Percentiles rank a stretch among this genome's conserved stretches.
These are phyloP conservation scores for Pagetopsis macropterus DNA, from an alignment of 2,797 vertebrate genomes.

Conservation along the genomic window DNA sequence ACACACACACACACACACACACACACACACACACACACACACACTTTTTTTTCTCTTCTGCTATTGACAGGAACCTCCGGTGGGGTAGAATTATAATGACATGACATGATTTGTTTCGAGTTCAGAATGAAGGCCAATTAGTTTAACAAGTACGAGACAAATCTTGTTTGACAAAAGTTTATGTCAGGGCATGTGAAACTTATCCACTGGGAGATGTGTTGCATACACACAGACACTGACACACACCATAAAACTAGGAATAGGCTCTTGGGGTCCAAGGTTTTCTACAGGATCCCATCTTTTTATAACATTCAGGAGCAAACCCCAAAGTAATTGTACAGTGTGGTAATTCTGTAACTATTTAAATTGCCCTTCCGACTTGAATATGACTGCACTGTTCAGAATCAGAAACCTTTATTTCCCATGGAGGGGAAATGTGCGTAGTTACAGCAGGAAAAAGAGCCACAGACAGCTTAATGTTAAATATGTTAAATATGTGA, in stretches of 20 bases:
- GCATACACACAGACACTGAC: conserved; percentile 33
- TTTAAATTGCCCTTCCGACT: conserved; percentile 3
- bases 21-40: conserved; percentile 6
- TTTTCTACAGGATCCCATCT: conserved; percentile 12
- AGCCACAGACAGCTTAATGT: too few relatives aligned
- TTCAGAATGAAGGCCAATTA: conserved; percentile 79
- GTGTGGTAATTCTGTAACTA: conserved; percentile 4
- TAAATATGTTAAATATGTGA: too few relatives aligned
- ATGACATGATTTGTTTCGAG: conserved; percentile 77
- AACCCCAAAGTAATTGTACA: conserved; percentile 2
- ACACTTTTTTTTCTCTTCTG: conserved; percentile 36
- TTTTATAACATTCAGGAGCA: conserved; percentile 13
- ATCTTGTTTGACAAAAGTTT: conserved; percentile 77
- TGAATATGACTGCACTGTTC: not conserved
- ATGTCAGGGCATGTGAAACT: conserved; percentile 69
- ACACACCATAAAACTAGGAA: conserved; percentile 17
- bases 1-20: conserved; percentile 19
- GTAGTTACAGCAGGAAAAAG: too few relatives aligned
- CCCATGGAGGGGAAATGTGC: too few relatives aligned
- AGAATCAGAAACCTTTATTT: too few relatives aligned
- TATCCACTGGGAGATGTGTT: conserved; percentile 62
- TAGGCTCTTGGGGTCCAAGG: conserved; percentile 4
- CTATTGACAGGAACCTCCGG: conserved; percentile 75
- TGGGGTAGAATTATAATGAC: conserved; percentile 72
- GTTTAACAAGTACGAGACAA: conserved; percentile 79